Evolutionary conservation across 1,140 invertebrate genomes (phyloP), one percentile per base, ranked within the genome.

Genomic region (Rhopalosiphum padi): DNA sequence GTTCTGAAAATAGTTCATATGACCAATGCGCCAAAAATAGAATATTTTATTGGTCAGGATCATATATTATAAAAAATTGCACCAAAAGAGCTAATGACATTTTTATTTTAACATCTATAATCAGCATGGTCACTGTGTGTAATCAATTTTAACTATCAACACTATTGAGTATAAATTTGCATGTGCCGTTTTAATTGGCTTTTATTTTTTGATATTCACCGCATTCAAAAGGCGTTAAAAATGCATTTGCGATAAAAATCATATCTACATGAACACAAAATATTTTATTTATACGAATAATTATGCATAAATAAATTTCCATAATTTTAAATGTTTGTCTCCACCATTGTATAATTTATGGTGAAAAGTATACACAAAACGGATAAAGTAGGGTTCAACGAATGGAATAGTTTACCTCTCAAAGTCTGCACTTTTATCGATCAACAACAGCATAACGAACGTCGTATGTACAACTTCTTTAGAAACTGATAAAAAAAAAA

Each of bases 301-400:
- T 48, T 48, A 87, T 87, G 86, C 43, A 48, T 48, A 48, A n/a
- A 88, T 87, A 87, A n/a, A 88, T 88, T 88, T 88, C 87, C 46
- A 88, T 88, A 88, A 53, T 88, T 88, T 53, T 21, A 88, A 53
- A 88, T 53, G 46, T 53, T 53, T 35, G 21, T 35, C 30, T 88
- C 21, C 35, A 1, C 46, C 18, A 22, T 48, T 53, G 30, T 88
- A 88, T 88, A 53, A 37, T 37, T 88, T 51, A 88, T 88, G 23
- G 3, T 18, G 48, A n/a, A 88, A 53, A 88, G 87, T 88, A 37
- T 53, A 51, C n/a, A n/a, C n/a, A 37, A n/a, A 87, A n/a, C 25
- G 30, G 23, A 43, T 85, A 43, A 77, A 41, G 23, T 85, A 25
- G 83, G 85, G 35, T 43, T 86, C 46, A 35, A 22, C 86, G 22